These are phyloP conservation scores for Boleophthalmus pectinirostris DNA, from an alignment of 2,113 vertebrate species.

Conservation along the genomic window DNA sequence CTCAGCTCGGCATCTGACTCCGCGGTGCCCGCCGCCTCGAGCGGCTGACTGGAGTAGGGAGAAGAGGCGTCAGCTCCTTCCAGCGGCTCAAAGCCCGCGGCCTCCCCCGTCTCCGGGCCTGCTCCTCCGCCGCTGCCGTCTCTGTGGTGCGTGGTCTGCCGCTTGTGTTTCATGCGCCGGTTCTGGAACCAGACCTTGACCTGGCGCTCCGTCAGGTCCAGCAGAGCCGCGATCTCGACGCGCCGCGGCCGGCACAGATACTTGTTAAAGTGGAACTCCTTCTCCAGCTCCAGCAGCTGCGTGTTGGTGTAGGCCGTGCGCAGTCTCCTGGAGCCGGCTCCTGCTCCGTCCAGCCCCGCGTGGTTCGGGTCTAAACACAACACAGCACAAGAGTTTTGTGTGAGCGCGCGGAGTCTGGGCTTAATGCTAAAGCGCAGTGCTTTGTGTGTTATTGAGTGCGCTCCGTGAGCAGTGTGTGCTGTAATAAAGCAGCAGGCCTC, in stretches of 20 bases:
- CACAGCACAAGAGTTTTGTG: neutral
- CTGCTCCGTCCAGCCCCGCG: slow-evolving; percentile 77
- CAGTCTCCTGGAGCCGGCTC: slow-evolving; percentile 83
- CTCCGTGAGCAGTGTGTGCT: slow-evolving; percentile 16
- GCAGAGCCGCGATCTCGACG: slow-evolving; percentile 92
- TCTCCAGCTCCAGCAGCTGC: slow-evolving; percentile 96
- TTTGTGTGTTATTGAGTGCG: slow-evolving; percentile 26
- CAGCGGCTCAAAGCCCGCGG: slow-evolving; percentile 65
- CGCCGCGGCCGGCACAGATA: slow-evolving; percentile 93
- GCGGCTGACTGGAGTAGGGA: slow-evolving; percentile 71
- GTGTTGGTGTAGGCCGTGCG: slow-evolving; percentile 97
- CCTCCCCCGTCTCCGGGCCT: slow-evolving; percentile 71
- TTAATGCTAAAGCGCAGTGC: slow-evolving; percentile 23
- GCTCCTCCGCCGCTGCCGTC: slow-evolving; percentile 70
- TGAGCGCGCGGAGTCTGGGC: neutral
- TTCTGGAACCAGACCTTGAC: slow-evolving; percentile 99
- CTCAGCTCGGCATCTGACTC: slow-evolving; percentile 57
- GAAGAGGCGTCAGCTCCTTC: slow-evolving; percentile 83
- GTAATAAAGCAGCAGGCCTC: slow-evolving; percentile 46
- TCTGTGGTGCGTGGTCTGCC: slow-evolving; percentile 86
- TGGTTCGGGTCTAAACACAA: slow-evolving; percentile 73
- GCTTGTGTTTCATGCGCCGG: slow-evolving; percentile 96
- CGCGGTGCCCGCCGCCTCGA: slow-evolving; percentile 73
- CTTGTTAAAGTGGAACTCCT: slow-evolving; percentile 98
- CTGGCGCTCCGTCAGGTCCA: slow-evolving; percentile 93